Conservation (phyloP, 1,140 invertebrate genomes). For the Atta texana region DNA sequence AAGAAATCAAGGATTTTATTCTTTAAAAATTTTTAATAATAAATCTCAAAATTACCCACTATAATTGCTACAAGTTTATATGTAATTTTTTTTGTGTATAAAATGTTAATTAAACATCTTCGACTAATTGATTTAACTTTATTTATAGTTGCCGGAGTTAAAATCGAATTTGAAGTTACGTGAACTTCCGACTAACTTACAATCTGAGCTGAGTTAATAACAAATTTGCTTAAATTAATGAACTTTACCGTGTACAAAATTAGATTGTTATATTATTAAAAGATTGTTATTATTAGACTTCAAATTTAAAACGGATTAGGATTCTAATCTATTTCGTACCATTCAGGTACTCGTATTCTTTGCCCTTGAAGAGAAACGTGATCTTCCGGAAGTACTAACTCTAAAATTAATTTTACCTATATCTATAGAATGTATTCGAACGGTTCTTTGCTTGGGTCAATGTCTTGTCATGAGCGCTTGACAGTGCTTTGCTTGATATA, state of each 20-base stretch:
- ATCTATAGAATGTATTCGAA: conserved; percentile 36
- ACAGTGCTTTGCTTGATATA: background rate
- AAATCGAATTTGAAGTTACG: background rate
- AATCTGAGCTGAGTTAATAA: background rate
- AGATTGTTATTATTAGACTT: too few species aligned
- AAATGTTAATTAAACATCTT: background rate
- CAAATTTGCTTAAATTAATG: background rate
- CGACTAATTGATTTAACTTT: background rate
- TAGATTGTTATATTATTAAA: too few species aligned
- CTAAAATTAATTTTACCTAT: conserved; percentile 10
- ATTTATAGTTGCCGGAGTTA: background rate
- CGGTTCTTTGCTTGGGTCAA: conserved; percentile 53
- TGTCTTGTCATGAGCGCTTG: conserved; percentile 32
- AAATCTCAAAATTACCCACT: too few species aligned
- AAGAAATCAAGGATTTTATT: too few species aligned
- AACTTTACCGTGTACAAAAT: background rate
- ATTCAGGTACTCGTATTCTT: background rate
- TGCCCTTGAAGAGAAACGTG: background rate
- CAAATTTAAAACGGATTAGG: too few species aligned
- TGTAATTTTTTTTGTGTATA: too few species aligned
- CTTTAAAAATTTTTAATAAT: too few species aligned
- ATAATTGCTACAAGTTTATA: too few species aligned
- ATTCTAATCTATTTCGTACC: too few species aligned
- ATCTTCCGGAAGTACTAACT: background rate
- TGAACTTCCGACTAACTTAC: background rate